These are phyloP conservation scores for Orchesella flavescens DNA, from an alignment of 2,888 invertebrate species.

Conservation along the genomic window DNA sequence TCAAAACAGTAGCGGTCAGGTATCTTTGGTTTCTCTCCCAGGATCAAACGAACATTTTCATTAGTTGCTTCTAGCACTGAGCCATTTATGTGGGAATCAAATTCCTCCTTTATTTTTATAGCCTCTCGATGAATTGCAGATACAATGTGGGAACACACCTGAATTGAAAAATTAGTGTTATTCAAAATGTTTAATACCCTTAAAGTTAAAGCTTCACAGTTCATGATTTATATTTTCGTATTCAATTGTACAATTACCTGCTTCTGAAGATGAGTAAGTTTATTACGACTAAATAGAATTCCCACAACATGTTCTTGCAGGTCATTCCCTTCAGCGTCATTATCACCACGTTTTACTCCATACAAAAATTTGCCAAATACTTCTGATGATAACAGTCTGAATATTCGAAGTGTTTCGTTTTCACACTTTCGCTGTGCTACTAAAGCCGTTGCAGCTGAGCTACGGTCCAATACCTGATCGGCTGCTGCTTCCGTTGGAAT, in stretches of 20 bases:
- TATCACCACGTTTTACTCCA: slow-evolving; percentile 70
- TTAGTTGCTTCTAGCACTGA: slow-evolving; percentile 69
- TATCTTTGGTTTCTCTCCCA: slow-evolving; percentile 74
- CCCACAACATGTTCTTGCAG: slow-evolving; percentile 97
- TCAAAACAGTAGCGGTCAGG: slow-evolving; percentile 97
- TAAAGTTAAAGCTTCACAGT: too few species aligned
- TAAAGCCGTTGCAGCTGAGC: slow-evolving; percentile 74
- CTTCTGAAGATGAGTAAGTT: slow-evolving; percentile 92
- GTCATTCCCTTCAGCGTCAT: slow-evolving; percentile 79
- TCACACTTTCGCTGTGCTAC: slow-evolving; percentile 92
- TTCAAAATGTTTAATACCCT: too few species aligned
- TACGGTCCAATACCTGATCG: slow-evolving; percentile 75
- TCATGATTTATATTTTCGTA: neutral
- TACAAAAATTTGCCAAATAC: slow-evolving; percentile 88
- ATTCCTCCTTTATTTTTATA: slow-evolving; percentile 88
- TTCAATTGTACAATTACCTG: slow-evolving; percentile 78
- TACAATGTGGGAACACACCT: slow-evolving; percentile 90
- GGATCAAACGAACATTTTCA: slow-evolving; percentile 67
- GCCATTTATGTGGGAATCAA: slow-evolving; percentile 80
- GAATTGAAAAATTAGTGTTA: slow-evolving; percentile 55
- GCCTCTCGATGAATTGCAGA: slow-evolving; percentile 93
- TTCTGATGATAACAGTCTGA: slow-evolving; percentile 91
- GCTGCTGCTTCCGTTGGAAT: slow-evolving; percentile 75
- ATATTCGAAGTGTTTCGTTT: slow-evolving; percentile 92
- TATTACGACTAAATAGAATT: slow-evolving; percentile 93